These are phyloP conservation scores for Probaryconus sp. DNA, from an alignment of 1,140 invertebrate genomes.

Conservation along the genomic window DNA sequence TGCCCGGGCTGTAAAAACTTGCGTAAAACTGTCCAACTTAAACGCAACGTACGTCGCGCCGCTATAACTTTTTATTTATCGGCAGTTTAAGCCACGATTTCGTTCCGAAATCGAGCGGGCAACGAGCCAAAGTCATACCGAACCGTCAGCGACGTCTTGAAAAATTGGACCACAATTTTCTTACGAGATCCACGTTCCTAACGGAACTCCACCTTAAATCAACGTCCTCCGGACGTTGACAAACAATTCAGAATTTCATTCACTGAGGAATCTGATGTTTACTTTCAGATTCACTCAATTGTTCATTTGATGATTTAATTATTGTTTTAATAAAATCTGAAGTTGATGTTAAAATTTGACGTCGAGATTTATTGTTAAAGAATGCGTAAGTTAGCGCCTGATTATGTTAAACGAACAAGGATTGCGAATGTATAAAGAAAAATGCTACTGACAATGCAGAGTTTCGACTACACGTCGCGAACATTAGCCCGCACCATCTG, in stretches of 20 bases:
- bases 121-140: slow-evolving; percentile 22
- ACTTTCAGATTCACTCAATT: no score
- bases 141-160: slow-evolving; percentile 33
- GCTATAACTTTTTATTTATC: slow-evolving; percentile 72
- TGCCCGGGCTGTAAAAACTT: slow-evolving; percentile 69
- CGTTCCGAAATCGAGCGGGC: slow-evolving; percentile 46
- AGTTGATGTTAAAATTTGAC: no score
- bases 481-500: slow-evolving; percentile 50
- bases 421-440: no score
- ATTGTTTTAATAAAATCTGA: no score
- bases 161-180: slow-evolving; percentile 29
- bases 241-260: no score
- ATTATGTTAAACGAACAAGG: no score
- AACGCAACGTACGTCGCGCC: slow-evolving; percentile 42
- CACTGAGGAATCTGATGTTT: no score
- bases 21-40: slow-evolving; percentile 71
- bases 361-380: no score
- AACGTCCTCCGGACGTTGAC: background rate
- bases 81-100: slow-evolving; percentile 65
- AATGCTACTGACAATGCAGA: no score
- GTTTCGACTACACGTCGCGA: slow-evolving; percentile 21
- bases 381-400: no score
- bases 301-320: no score
- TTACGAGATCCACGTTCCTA: background rate
- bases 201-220: no score